Evolutionary conservation across 2,888 invertebrate genomes (phyloP).

Genomic region (Drosophila imparisetae): DNA sequence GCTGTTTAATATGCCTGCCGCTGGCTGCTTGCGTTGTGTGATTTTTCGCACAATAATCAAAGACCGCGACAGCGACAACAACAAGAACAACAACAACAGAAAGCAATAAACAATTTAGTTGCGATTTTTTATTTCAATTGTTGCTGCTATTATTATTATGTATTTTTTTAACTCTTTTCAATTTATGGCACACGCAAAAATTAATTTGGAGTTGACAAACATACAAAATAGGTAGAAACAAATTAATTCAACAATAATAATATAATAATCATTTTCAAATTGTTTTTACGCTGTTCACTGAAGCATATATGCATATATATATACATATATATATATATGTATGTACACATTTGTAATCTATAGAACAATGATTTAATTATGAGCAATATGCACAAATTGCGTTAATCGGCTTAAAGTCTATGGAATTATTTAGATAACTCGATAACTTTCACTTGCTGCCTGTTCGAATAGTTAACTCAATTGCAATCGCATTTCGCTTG

Average conservation of each 20-base stretch:
- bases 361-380: background rate
- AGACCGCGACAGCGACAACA: slow-evolving; percentile 47
- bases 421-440: background rate
- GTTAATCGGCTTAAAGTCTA: background rate
- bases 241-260: slow-evolving; percentile 12
- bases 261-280: slow-evolving; percentile 18
- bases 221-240: background rate
- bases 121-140: slow-evolving; percentile 55
- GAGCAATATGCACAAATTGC: background rate
- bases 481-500: background rate
- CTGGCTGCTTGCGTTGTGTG: slow-evolving; percentile 68
- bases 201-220: slow-evolving; percentile 28
- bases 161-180: slow-evolving; percentile 23
- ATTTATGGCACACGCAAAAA: slow-evolving; percentile 44
- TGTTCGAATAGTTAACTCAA: background rate
- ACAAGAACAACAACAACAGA: slow-evolving; percentile 18
- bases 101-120: slow-evolving; percentile 48
- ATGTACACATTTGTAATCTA: background rate
- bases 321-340: background rate
- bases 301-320: slow-evolving; percentile 2
- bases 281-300: slow-evolving; percentile 18
- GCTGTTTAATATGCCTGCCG: slow-evolving; percentile 72
- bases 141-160: slow-evolving; percentile 25
- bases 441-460: background rate
- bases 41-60: slow-evolving; percentile 78